Evolutionary conservation across 2,888 invertebrate species (phyloP), one percentile per base, ranked within the genome.

Genomic region (Eretmocerus hayati): DNA sequence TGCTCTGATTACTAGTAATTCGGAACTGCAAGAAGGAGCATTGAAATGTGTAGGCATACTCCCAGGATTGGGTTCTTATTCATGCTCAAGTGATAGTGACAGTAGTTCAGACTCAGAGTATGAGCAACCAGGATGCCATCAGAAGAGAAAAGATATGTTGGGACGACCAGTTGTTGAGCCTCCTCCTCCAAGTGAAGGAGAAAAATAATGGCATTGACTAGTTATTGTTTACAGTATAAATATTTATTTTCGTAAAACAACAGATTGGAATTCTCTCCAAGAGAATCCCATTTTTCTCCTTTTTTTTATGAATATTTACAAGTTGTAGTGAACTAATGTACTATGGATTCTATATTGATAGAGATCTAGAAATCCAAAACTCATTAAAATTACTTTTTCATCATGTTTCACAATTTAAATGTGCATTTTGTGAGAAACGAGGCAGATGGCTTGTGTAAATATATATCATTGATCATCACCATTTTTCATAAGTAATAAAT

Each of bases 61-160:
- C 48, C 91, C 92, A 0, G 92, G 92, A 0, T 77, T 93, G 44
- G 90, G 89, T 0, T 80, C 81, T 54, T 92, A 88, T 61, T 80
- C 80, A 1, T 82, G 85, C 51, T 85, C 87, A 1, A 85, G 79
- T 57, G 79, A 79, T 54, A 78, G 77, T 58, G 79, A 80, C 47
- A 72, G 80, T 43, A 85, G 85, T 64, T 83, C 84, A 0, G 84
- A 83, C 53, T 79, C 81, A 21, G 86, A 86, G 52, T 79, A 79
- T 83, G 81, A 79, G 23, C n/a, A n/a, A n/a, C 54, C 51, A 39
- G 53, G 46, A 33, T 48, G 52, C 49, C 57, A 51, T 48, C 58
- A 60, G 48, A 52, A 58, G 26, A 67, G 67, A 52, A 68, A 67
- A 51, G 75, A 75, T 62, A 63, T 75, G 40, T 62, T 74, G 55